Conservation (phyloP, 2,888 invertebrate species). For the Nudaria mundana region DNA sequence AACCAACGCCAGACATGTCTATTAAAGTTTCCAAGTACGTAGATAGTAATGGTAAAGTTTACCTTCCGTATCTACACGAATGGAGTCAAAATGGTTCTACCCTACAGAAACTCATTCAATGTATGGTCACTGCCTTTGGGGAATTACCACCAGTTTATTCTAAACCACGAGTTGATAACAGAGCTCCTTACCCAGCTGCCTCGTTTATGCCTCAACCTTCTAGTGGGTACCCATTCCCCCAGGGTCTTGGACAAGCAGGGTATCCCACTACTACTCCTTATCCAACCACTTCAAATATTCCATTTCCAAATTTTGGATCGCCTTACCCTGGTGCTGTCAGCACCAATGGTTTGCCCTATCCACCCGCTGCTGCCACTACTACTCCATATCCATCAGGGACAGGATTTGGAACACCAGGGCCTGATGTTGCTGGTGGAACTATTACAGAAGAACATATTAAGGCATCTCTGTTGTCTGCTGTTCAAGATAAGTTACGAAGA, state of each 20-base stretch:
- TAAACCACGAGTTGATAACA: constrained; percentile 82
- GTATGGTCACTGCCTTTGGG: constrained; percentile 95
- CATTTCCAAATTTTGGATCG: constrained; percentile 77
- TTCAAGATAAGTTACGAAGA: constrained; percentile 95
- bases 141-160: constrained; percentile 97
- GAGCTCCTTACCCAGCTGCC: constrained; percentile 82
- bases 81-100: constrained; percentile 94
- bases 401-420: constrained; percentile 43
- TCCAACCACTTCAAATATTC: constrained; percentile 64
- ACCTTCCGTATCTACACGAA: constrained; percentile 97
- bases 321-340: constrained; percentile 57
- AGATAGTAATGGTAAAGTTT: constrained; percentile 97
- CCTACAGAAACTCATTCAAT: constrained; percentile 92
- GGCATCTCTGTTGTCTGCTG: constrained; percentile 95
- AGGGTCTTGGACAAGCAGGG: constrained; percentile 27
- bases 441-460: constrained; percentile 97
- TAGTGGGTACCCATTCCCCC: constrained; percentile 66
- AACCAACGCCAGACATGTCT: constrained; percentile 96
- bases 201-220: constrained; percentile 70
- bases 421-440: constrained; percentile 87
- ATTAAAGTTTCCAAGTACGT: constrained; percentile 97
- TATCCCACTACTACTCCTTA: constrained; percentile 61
- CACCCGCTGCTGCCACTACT: constrained; percentile 40
- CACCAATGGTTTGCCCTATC: constrained; percentile 49
- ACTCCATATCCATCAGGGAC: constrained; percentile 52